Evolutionary conservation across 2,888 invertebrate species (phyloP).

Genomic region (Eutolmus rufibarbis): DNA sequence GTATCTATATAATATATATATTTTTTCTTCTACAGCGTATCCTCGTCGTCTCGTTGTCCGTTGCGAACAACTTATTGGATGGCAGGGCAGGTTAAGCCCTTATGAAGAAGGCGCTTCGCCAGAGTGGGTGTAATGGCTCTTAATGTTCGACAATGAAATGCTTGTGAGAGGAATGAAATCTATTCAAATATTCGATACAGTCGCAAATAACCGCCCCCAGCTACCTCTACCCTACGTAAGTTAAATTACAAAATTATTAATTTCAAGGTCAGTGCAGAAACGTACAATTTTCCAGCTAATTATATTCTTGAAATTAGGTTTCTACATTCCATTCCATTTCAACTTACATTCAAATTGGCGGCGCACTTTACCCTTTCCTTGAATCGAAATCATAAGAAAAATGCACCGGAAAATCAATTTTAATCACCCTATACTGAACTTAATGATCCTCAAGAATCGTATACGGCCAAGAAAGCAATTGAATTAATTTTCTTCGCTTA

Average conservation of each 20-base stretch:
- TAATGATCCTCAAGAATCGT: not conserved
- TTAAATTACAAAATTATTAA: not conserved
- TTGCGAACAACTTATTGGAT: conserved; percentile 30
- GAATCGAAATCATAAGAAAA: not conserved
- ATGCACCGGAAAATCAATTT: not conserved
- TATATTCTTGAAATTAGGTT: not conserved
- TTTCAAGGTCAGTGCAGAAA: not conserved
- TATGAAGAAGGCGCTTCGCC: not conserved
- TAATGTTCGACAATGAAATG: conserved; percentile 26
- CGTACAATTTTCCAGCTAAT: not conserved
- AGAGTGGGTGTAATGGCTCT: conserved; percentile 4
- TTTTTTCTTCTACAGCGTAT: not conserved
- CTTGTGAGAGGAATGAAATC: not conserved
- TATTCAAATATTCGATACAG: conserved; percentile 14
- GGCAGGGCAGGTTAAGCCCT: not conserved
- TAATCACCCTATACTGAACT: not conserved
- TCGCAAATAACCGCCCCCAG: not conserved
- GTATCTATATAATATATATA: not conserved
- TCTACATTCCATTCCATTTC: not conserved
- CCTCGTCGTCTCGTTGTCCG: not conserved
- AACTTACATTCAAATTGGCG: not conserved
- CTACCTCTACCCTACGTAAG: not conserved
- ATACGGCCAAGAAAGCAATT: not conserved
- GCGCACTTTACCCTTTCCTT: not conserved
- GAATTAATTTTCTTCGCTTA: not conserved